A percentile compares a stretch with the other conserved stretches of the same genome.
Evolutionary conservation across 1,140 invertebrate species (phyloP).

Genomic region (Heliconius hewitsoni): DNA sequence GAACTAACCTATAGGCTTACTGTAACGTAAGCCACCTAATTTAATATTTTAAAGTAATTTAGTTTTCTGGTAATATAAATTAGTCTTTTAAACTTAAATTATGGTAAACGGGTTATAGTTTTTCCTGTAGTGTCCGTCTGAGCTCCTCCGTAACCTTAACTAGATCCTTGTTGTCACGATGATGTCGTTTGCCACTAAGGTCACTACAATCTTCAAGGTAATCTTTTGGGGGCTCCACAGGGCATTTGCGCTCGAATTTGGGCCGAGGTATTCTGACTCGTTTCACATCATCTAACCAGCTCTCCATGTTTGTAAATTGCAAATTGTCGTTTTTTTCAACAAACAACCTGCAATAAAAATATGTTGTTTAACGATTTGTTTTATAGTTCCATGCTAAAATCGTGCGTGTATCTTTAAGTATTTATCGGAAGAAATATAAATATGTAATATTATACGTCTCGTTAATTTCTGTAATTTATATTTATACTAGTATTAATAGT

Average conservation of each 20-base stretch:
- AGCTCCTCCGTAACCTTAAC: conserved; percentile 88
- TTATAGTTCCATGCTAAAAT: background rate
- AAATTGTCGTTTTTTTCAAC: background rate
- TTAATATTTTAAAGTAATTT: background rate
- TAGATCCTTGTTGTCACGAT: conserved; percentile 80
- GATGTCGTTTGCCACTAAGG: conserved; percentile 64
- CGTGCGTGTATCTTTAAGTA: background rate
- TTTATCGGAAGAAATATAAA: background rate
- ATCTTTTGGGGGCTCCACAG: conserved; percentile 85
- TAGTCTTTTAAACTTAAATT: conserved; percentile 25
- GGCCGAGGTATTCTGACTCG: conserved; percentile 90
- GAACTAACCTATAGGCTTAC: conserved; percentile 8
- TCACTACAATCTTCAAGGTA: conserved; percentile 82
- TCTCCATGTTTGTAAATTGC: conserved; percentile 84
- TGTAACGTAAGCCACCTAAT: conserved; percentile 3
- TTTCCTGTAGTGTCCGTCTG: conserved; percentile 86
- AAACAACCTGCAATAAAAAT: conserved; percentile 28
- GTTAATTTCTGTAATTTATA: no score
- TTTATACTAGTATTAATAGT: background rate
- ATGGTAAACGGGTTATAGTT: conserved; percentile 82
- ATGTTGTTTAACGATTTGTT: background rate
- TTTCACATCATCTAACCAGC: conserved; percentile 91
- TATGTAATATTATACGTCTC: background rate
- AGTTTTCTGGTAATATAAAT: conserved; percentile 22
- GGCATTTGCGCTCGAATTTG: conserved; percentile 88